A percentile compares a stretch with the other conserved stretches of the same genome.
Evolutionary conservation across 2,113 vertebrate genomes (phyloP).

Genomic region (Peromyscus californicus): DNA sequence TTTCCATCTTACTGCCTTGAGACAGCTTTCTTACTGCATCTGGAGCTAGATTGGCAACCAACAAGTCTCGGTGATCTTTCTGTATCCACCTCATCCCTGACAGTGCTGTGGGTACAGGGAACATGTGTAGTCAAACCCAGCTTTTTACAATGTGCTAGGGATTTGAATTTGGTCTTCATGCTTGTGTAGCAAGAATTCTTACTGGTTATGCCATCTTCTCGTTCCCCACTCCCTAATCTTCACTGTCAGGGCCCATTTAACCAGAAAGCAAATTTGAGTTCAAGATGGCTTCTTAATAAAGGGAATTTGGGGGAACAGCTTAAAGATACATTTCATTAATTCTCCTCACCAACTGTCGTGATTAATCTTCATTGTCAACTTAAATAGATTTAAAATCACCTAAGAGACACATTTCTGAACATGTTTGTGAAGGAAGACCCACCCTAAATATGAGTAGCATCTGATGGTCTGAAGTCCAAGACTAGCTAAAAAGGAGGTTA

Average conservation of each 20-base stretch:
- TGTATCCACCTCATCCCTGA: background rate
- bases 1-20: background rate
- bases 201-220: background rate
- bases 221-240: background rate
- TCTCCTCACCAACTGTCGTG: background rate
- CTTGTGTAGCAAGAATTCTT: background rate
- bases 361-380: background rate
- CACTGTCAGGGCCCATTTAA: background rate
- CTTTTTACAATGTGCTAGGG: background rate
- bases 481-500: background rate
- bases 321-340: conserved; percentile 11
- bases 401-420: background rate
- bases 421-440: background rate
- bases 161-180: background rate
- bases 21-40: background rate
- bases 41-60: background rate
- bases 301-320: background rate
- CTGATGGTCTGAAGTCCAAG: background rate
- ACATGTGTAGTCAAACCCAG: background rate
- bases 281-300: conserved; percentile 16
- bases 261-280: conserved; percentile 7
- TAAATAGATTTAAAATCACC: background rate
- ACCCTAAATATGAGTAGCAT: background rate
- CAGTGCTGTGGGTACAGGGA: background rate
- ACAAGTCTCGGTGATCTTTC: background rate